Evolutionary conservation across 2,113 vertebrate species (phyloP).

Genomic region (Onychostruthus taczanowskii): DNA sequence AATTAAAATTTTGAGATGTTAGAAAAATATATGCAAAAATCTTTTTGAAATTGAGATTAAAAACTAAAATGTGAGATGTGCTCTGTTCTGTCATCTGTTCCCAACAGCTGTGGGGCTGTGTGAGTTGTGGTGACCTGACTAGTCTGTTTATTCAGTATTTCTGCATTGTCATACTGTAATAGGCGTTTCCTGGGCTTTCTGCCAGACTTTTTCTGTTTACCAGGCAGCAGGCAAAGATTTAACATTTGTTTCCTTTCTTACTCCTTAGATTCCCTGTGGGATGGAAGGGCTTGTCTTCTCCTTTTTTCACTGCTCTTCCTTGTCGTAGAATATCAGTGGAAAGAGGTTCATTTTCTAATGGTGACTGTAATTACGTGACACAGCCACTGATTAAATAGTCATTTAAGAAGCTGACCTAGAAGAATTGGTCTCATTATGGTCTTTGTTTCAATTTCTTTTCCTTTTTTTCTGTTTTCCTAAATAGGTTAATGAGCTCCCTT

Average conservation of each 20-base stretch:
- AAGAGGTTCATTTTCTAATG: constrained; percentile 29
- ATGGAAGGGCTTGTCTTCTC: not conserved
- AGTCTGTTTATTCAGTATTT: constrained; percentile 8
- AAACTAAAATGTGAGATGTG: not conserved
- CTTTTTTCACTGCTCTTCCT: constrained; percentile 24
- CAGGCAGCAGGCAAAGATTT: constrained; percentile 50
- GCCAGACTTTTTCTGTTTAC: constrained; percentile 49
- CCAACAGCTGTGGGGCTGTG: not conserved
- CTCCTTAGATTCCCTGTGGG: not conserved
- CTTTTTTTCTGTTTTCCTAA: not conserved
- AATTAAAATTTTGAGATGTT: not conserved
- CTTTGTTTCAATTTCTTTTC: not conserved
- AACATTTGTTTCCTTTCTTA: constrained; percentile 22
- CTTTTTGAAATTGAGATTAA: not conserved
- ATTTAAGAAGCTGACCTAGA: not conserved
- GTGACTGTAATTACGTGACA: constrained; percentile 41
- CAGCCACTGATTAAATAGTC: constrained; percentile 54
- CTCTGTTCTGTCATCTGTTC: not conserved
- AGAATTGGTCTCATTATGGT: constrained; percentile 20
- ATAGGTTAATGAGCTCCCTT: not conserved
- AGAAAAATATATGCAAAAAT: not conserved
- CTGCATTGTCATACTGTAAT: constrained; percentile 30
- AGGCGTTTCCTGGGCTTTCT: constrained; percentile 35
- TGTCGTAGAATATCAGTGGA: constrained; percentile 23
- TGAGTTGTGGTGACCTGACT: not conserved